phyloP scores from a whole-genome alignment of 2,113 vertebrate genomes.

The Mungos mungo region DNA sequence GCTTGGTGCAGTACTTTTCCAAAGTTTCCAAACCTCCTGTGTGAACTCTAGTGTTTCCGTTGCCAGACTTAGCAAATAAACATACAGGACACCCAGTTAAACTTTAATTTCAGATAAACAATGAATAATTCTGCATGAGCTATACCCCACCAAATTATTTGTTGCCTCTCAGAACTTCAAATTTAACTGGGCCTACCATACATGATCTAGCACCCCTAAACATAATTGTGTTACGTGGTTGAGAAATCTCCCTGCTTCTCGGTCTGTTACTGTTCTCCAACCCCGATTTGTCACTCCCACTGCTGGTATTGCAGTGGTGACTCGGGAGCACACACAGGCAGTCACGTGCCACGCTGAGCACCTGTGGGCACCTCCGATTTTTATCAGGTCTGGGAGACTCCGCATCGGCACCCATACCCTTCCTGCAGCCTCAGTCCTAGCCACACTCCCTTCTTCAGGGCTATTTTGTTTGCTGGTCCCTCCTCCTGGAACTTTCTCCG shows the following conservation, averaged over 20 bases:
- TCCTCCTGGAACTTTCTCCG: background rate
- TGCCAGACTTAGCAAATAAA: background rate
- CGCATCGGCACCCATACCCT: rapidly evolving
- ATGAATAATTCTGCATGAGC: background rate
- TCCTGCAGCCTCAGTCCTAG: background rate
- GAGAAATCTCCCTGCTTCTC: background rate
- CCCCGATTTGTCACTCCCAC: rapidly evolving
- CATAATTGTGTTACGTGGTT: background rate
- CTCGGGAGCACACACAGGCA: rapidly evolving
- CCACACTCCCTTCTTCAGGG: background rate
- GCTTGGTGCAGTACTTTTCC: background rate
- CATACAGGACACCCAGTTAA: background rate
- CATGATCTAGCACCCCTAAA: background rate
- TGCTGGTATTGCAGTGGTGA: background rate
- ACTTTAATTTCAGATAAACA: background rate
- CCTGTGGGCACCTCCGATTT: background rate
- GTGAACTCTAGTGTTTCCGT: background rate
- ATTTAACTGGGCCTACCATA: background rate
- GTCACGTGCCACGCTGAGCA: background rate
- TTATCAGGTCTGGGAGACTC: background rate
- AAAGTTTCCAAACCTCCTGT: background rate
- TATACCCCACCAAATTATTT: background rate
- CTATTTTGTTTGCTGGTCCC: background rate
- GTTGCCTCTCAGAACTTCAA: background rate
- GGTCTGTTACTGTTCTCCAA: background rate